Percentiles rank a stretch among this genome's conserved stretches.
phyloP scores from a whole-genome alignment of 2,888 invertebrate species.

The Drosophila fungiperda region DNA sequence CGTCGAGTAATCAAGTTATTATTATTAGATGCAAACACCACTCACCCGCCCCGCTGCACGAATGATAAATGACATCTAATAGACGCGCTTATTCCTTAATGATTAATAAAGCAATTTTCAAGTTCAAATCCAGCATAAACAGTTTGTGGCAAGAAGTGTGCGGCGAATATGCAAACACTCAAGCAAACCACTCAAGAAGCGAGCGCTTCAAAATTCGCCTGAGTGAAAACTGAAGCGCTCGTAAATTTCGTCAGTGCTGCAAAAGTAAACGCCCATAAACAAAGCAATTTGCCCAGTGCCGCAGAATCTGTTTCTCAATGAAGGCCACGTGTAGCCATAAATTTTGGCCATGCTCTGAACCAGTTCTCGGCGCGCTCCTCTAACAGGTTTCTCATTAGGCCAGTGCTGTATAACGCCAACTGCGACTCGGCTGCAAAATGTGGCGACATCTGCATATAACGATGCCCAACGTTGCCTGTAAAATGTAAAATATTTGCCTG shows the following conservation, averaged over 20 bases:
- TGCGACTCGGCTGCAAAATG: constrained; percentile 2
- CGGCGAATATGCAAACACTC: constrained; percentile 7
- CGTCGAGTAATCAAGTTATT: constrained; percentile 16
- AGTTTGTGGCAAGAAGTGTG: constrained; percentile 17
- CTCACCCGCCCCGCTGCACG: constrained; percentile 2
- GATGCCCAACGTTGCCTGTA: constrained; percentile 5
- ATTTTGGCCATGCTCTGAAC: constrained; percentile 61
- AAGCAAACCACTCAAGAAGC: constrained; percentile 29
- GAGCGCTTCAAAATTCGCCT: constrained; percentile 41
- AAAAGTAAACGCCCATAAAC: constrained; percentile 85
- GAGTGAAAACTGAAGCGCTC: constrained; percentile 62
- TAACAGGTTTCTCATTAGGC: constrained; percentile 81
- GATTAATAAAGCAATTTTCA: constrained; percentile 80
- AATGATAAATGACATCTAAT: constrained; percentile 69
- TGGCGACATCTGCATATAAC: constrained; percentile 16
- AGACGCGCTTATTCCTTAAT: constrained; percentile 71
- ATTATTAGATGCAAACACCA: constrained; percentile 7
- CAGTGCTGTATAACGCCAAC: constrained; percentile 55
- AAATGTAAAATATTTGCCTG: constrained; percentile 28
- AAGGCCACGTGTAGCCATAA: constrained; percentile 79
- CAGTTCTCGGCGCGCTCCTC: constrained; percentile 62
- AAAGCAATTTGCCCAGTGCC: constrained; percentile 73
- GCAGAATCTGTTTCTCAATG: constrained; percentile 74
- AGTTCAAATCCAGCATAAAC: constrained; percentile 71
- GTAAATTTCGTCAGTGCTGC: constrained; percentile 66